Evolutionary conservation across 2,113 vertebrate genomes (phyloP).

Genomic region (Gymnarchus niloticus): DNA sequence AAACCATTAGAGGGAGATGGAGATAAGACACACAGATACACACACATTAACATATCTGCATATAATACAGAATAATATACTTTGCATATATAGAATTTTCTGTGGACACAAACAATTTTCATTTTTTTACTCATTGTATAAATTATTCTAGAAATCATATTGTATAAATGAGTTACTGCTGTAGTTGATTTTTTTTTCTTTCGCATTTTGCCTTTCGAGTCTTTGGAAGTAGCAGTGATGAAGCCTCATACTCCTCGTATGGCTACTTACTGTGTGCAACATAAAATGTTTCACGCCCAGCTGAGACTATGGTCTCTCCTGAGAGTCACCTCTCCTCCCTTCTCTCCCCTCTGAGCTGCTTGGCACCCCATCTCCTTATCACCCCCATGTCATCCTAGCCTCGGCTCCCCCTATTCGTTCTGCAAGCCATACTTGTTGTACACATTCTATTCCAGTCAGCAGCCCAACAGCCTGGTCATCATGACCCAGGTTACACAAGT

Average conservation of each 20-base stretch:
- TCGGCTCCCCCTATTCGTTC: neutral
- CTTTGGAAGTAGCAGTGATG: neutral
- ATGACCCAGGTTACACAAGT: no score
- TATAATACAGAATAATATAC: neutral
- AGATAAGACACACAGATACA: neutral
- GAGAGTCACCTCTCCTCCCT: neutral
- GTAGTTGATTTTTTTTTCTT: neutral
- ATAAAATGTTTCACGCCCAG: neutral
- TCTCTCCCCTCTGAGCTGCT: neutral
- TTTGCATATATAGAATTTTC: neutral
- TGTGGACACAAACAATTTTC: neutral
- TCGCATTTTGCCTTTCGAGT: neutral
- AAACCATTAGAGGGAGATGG: constrained; percentile 20
- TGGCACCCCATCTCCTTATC: neutral
- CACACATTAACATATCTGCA: neutral
- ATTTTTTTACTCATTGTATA: neutral
- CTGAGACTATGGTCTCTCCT: neutral
- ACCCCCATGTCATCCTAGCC: neutral
- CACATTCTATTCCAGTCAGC: neutral
- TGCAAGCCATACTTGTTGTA: neutral
- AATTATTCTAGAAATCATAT: neutral
- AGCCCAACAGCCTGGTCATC: no score
- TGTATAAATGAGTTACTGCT: constrained; percentile 1
- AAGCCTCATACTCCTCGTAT: neutral
- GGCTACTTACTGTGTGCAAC: neutral